Conservation (phyloP, 2,113 vertebrate species). For the Pteronura brasiliensis region DNA sequence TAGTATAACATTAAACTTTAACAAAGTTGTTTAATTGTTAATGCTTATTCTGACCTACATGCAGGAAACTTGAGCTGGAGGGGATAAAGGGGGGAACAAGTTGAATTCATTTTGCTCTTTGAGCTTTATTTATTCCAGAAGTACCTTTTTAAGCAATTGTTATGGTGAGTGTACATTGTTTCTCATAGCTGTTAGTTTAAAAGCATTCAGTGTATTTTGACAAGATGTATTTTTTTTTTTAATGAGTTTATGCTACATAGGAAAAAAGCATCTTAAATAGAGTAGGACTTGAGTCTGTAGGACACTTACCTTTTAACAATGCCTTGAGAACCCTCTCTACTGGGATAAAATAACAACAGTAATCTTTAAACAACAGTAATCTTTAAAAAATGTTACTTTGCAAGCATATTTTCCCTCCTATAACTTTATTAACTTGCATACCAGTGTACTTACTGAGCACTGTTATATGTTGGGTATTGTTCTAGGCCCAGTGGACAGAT, state of each 20-base stretch:
- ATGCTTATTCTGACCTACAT: conserved; percentile 2
- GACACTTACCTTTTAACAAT: neutral
- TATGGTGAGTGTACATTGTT: neutral
- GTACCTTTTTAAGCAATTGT: neutral
- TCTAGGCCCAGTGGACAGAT: neutral
- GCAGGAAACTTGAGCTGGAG: neutral
- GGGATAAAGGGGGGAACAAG: neutral
- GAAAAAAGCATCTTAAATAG: neutral
- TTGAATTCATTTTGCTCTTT: conserved; percentile 21
- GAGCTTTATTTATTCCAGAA: conserved; percentile 30
- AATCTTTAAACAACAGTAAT: neutral
- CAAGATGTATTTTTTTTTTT: neutral
- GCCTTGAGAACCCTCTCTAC: neutral
- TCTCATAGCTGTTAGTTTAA: neutral
- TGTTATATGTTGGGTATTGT: neutral
- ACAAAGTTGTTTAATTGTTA: conserved; percentile 42
- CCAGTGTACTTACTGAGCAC: neutral
- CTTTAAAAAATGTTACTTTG: neutral
- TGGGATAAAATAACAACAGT: neutral
- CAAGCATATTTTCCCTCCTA: neutral
- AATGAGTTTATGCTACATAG: too few relatives aligned
- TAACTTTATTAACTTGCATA: neutral
- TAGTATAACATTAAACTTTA: conserved; percentile 50
- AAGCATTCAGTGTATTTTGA: conserved; percentile 7
- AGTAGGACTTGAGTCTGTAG: neutral